Base-by-base conservation (phyloP, 2,113 vertebrate genomes). In the Phainopepla nitens region DNA sequence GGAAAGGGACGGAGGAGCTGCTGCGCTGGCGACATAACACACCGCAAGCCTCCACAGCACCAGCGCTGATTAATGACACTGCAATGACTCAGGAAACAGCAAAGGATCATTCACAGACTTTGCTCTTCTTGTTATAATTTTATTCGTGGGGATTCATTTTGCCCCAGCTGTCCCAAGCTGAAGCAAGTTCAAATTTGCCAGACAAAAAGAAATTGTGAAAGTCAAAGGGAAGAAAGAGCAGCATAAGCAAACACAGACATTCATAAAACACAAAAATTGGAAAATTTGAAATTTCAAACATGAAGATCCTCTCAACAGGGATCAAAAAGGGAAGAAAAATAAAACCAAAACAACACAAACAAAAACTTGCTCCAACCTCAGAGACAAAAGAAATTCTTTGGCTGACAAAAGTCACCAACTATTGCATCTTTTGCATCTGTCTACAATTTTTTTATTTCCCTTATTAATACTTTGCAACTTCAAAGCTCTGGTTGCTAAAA, bases 51-150 rank as follows among this genome's bases (percentile, higher is more conserved):
- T 98, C 98, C 97, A 69, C 98, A 98, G 98, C 97, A 97, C 98
- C 94, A 70, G 24, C 27, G 15, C 99, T 99, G 99, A 99, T 99
- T 99, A 99, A 99, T 99, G 99, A 98, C 97, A 96, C 97, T 98
- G 98, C 97, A 98, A 98, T 66, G 89, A 98, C 95, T 96, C 97
- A 94, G 96, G 98, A 97, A 98, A 86, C 94, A 93, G 97, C 47
- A 85, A 84, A 92, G 66, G 82, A 97, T 94, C 97, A 88, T 47
- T 97, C 97, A 93, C 95, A 97, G 97, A 93, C 96, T 81, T 96
- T 73, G 69, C 95, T 96, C 89, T 93, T 97, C 97, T 96, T 96
- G 93, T 81, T 95, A 96, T 54, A 96, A 95, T 94, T 97, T 96
- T 88, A 96, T 97, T 93, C 16, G 8, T 45, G 84, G 93, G 29